A percentile compares a stretch with the other conserved stretches of the same genome.
These are phyloP conservation scores for Rugalucina vietnamica DNA, from an alignment of 2,888 invertebrate genomes.

Conservation along the genomic window DNA sequence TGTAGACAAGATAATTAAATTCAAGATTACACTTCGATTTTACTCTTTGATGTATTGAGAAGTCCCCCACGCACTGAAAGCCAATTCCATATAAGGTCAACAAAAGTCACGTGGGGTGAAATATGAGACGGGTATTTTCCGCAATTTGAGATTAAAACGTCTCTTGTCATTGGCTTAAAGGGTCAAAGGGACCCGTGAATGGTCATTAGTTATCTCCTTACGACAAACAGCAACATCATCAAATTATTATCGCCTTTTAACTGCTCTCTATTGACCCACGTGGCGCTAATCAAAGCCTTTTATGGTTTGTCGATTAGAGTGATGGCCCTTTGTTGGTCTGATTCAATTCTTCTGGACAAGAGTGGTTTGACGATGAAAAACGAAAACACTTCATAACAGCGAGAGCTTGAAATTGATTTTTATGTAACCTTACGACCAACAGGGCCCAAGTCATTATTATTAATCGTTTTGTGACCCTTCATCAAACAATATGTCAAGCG, in stretches of 20 bases:
- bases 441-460: conserved; percentile 44
- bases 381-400: background rate
- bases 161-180: background rate
- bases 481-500: conserved; percentile 45
- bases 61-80: background rate
- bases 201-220: conserved; percentile 39
- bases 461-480: conserved; percentile 42
- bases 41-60: conserved; percentile 43
- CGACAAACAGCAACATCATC: conserved; percentile 24
- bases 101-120: conserved; percentile 1
- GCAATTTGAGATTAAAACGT: background rate
- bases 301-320: background rate
- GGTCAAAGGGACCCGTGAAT: background rate
- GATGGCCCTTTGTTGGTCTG: conserved; percentile 6
- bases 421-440: conserved; percentile 37
- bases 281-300: background rate
- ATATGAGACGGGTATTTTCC: conserved; percentile 4
- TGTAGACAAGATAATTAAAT: conserved; percentile 48
- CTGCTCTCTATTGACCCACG: conserved; percentile 3
- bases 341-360: background rate
- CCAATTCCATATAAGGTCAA: conserved; percentile 5
- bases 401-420: background rate
- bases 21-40: conserved; percentile 37
- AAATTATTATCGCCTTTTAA: conserved; percentile 11
- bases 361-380: background rate